These are phyloP conservation scores for Lithobates pipiens DNA, from an alignment of 2,797 vertebrate genomes.

Conservation along the genomic window DNA sequence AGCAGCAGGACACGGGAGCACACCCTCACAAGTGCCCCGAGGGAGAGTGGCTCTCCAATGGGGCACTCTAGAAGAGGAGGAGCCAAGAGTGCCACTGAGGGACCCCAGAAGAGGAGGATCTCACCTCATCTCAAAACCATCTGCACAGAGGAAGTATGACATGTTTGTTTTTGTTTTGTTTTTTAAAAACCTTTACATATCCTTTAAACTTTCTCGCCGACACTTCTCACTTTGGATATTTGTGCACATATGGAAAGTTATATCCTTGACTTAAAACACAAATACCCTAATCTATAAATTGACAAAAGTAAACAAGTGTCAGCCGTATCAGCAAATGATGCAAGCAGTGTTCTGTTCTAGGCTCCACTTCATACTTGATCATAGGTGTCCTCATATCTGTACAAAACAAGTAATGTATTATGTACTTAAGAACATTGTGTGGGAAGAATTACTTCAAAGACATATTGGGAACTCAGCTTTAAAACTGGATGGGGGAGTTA, in stretches of 20 bases:
- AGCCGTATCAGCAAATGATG: background rate
- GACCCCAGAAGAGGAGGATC: too few species aligned
- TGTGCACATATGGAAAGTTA: background rate
- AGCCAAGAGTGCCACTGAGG: too few species aligned
- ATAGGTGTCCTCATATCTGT: background rate
- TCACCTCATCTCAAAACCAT: too few species aligned
- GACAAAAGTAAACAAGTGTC: slow-evolving; percentile 1
- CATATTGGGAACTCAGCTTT: too few species aligned
- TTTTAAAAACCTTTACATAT: too few species aligned
- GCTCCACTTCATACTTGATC: background rate
- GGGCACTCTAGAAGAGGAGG: too few species aligned
- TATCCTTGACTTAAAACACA: slow-evolving; percentile 7
- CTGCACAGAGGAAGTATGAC: too few species aligned
- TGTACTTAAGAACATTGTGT: background rate
- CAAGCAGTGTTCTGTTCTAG: background rate
- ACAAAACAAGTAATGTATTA: background rate
- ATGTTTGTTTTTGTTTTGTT: too few species aligned
- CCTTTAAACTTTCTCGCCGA: background rate
- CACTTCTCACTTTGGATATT: background rate
- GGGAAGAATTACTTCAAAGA: background rate
- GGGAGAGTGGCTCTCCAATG: too few species aligned
- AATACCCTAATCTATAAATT: background rate
- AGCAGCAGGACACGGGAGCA: too few species aligned
- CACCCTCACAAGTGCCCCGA: too few species aligned
- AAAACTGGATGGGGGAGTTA: too few species aligned